Base-by-base conservation (phyloP, 2,888 invertebrate genomes). In the Hesperia comma region DNA sequence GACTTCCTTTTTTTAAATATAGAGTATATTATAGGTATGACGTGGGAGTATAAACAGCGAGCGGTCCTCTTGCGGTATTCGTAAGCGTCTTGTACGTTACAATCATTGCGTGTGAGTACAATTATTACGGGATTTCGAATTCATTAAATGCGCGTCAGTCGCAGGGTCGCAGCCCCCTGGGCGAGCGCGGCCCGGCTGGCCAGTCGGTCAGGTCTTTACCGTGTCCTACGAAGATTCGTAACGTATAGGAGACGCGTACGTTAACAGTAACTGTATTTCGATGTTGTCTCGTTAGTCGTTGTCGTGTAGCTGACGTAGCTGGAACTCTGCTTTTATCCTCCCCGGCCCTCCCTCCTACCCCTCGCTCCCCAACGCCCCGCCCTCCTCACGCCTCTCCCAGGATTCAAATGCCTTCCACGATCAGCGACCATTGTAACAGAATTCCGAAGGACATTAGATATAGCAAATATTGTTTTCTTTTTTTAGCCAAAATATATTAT, bases 251-350 rank as follows among this genome's bases (percentile, higher is more conserved):
- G 49, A 12, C 19, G 49, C 19, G 49, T 8, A 12, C 19, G 19
- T 1, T 12, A 8, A 19, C 32, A 10, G 10, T 54, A 8, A 19
- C 32, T 37, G 10, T 54, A 19, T 56, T 49, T 84, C 77, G 79
- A 76, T 86, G 85, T 86, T 81, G 86, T 86, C 72, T 77, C 76
- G 83, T 85, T 77, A 71, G 71, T 69, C 12, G 49, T 49, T 78
- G 78, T 79, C 63, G 62, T 64, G 64, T 55, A 55, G 55, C 49
- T 10, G 19, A 19, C 7, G 53, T 32, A 53, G 53, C 21, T 53
- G n/a, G 2, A 32, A 0, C 62, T 67, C 56, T 68, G 58, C 69
- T 72, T 64, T n/a, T 1, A 8, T 41, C 41, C 5, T 14, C 14
- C 41, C 2, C 4, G 4, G 10, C 2, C 41, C 41, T 1, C 14